Base-by-base conservation (phyloP, 2,888 invertebrate species). In the Trissoscelio sp. region DNA sequence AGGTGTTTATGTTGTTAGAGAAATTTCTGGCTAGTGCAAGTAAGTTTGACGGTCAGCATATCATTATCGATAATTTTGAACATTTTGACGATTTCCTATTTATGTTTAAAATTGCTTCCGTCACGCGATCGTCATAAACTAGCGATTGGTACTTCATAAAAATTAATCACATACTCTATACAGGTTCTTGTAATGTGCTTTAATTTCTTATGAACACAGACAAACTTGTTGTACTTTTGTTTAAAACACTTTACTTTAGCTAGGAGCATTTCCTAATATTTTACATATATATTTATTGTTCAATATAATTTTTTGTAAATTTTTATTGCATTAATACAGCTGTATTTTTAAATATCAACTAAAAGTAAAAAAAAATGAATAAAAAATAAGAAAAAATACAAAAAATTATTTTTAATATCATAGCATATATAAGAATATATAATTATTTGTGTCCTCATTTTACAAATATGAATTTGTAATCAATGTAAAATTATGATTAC, bases 41-140 rank as follows among this genome's bases (percentile, higher is more conserved):
- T 39, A 12, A 18, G 11, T 12, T 12, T 6, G 3, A 64, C 34
- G 12, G 4, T 12, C 34, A 64, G 11, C 12, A 64, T 67, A 53
- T 67, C n/a, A 57, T 57, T 69, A 69, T 46, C 31, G 46, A 57
- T 57, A 31, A 46, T 57, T 55, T 57, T 57, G 44, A 57, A 42
- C 16, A 55, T 57, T 69, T 55, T 12, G 14, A 3, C 24, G 44
- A 31, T 42, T 69, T 55, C 69, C 69, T 44, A 57, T 46, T 57
- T 34, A 11, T 57, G 12, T 20, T 24, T 11, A 3, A 69, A 69
- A 42, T 34, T 57, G 31, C n/a, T 57, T 55, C n/a, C 31, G 46
- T 57, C 57, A 69, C 69, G 69, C 57, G 24, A 69, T 31, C 18
- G 2, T 42, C 1, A 42, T 16, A 53, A 51, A 31, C 34, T 44